Evolutionary conservation across 1,140 invertebrate species (phyloP).

Genomic region (Caenorhabditis inopinata): DNA sequence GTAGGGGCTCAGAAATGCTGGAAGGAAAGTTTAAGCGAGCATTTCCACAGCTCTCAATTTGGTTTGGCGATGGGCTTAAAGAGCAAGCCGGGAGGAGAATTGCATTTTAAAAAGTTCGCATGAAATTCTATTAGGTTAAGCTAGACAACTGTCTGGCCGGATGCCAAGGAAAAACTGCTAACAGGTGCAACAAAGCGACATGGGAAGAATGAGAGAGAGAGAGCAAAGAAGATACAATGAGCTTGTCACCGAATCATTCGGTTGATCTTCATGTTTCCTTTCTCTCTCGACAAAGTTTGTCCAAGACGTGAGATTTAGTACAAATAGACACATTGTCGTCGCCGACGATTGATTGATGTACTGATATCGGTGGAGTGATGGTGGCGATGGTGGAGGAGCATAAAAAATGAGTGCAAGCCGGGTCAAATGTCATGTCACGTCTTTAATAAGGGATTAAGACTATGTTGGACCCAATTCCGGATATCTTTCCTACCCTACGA

Average conservation of each 20-base stretch:
- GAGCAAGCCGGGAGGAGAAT: too few species aligned
- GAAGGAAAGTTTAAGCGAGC: too few species aligned
- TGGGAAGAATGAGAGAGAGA: not conserved
- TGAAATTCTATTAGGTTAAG: too few species aligned
- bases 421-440: too few species aligned
- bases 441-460: too few species aligned
- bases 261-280: conserved; percentile 34
- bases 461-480: too few species aligned
- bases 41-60: too few species aligned
- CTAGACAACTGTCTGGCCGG: not conserved
- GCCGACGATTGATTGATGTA: conserved; percentile 33
- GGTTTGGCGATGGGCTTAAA: too few species aligned
- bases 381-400: too few species aligned
- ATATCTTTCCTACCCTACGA: too few species aligned
- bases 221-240: not conserved
- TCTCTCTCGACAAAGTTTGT: conserved; percentile 18
- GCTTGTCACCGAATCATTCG: conserved; percentile 15
- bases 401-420: not conserved
- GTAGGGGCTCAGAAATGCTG: too few species aligned
- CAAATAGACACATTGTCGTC: conserved; percentile 30
- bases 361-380: not conserved
- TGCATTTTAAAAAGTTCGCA: too few species aligned
- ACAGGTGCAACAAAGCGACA: conserved; percentile 15
- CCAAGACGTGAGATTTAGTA: conserved; percentile 33
- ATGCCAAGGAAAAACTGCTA: not conserved